These are phyloP conservation scores for Magallana ariakensis DNA, from an alignment of 1,140 invertebrate genomes.

Conservation along the genomic window DNA sequence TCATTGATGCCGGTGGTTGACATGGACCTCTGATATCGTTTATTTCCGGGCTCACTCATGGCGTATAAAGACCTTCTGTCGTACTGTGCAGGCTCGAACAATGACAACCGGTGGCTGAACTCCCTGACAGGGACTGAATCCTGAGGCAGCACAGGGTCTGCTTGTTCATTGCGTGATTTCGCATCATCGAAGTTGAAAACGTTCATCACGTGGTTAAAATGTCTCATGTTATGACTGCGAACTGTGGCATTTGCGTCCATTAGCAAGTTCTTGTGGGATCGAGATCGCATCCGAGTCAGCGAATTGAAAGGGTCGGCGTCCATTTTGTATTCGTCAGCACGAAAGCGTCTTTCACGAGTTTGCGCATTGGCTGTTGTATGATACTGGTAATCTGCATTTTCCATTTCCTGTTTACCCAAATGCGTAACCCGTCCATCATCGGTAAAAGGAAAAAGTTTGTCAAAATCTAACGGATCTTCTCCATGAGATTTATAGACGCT, in stretches of 20 bases:
- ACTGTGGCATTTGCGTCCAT: constrained; percentile 72
- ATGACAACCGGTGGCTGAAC: neutral
- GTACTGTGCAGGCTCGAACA: neutral
- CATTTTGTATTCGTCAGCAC: constrained; percentile 62
- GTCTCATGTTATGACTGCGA: constrained; percentile 72
- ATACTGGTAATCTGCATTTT: constrained; percentile 2
- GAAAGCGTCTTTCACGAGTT: constrained; percentile 42
- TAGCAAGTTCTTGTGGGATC: constrained; percentile 65
- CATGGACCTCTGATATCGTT: constrained; percentile 59
- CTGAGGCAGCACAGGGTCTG: neutral
- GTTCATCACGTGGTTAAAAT: constrained; percentile 64
- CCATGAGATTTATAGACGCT: neutral
- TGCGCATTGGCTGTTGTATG: constrained; percentile 33
- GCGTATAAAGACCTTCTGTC: constrained; percentile 56
- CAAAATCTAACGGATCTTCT: constrained; percentile 54
- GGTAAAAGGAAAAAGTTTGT: constrained; percentile 61
- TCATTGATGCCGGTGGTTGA: constrained; percentile 67
- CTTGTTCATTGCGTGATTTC: constrained; percentile 38
- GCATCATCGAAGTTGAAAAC: constrained; percentile 68
- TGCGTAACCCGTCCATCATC: neutral
- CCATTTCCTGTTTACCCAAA: neutral
- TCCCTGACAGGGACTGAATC: neutral
- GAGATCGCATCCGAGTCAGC: constrained; percentile 55
- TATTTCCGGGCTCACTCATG: constrained; percentile 66
- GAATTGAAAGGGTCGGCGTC: constrained; percentile 54